Evolutionary conservation across 2,888 invertebrate species (phyloP).

Genomic region (Cyaniris semiargus): DNA sequence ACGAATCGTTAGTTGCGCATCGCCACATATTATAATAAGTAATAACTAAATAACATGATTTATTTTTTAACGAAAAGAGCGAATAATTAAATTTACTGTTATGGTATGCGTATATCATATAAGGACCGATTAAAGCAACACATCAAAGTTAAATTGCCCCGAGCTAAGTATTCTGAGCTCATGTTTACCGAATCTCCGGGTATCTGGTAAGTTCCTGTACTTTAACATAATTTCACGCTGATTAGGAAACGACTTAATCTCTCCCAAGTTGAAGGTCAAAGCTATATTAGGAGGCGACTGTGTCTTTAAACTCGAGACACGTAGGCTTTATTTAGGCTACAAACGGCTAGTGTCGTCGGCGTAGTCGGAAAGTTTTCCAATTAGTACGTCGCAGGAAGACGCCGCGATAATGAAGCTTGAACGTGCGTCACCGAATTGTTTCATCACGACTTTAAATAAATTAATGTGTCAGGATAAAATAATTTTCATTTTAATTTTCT

Average conservation of each 20-base stretch:
- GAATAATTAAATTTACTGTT: too few relatives aligned
- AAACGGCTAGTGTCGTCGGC: constrained; percentile 33
- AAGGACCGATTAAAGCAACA: background rate
- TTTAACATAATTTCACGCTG: constrained; percentile 11
- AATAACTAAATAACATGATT: too few relatives aligned
- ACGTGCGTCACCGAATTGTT: constrained; percentile 17
- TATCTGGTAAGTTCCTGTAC: background rate
- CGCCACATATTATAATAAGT: too few relatives aligned
- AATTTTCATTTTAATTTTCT: background rate
- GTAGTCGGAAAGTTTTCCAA: constrained; percentile 41
- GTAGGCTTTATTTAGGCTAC: constrained; percentile 32
- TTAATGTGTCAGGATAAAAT: background rate
- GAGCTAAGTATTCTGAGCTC: background rate
- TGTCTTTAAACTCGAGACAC: background rate
- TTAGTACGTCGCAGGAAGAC: constrained; percentile 38
- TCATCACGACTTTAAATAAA: constrained; percentile 17
- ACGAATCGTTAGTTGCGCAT: too few relatives aligned
- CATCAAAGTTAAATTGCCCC: background rate
- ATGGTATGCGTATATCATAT: background rate
- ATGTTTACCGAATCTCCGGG: background rate
- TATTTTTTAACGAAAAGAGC: too few relatives aligned
- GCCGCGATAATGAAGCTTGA: constrained; percentile 29
- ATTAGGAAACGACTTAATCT: background rate
- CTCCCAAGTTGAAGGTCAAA: constrained; percentile 14
- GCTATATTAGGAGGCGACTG: background rate